Conservation (phyloP, 1,140 invertebrate species). For the Dendroctonus ponderosae region DNA sequence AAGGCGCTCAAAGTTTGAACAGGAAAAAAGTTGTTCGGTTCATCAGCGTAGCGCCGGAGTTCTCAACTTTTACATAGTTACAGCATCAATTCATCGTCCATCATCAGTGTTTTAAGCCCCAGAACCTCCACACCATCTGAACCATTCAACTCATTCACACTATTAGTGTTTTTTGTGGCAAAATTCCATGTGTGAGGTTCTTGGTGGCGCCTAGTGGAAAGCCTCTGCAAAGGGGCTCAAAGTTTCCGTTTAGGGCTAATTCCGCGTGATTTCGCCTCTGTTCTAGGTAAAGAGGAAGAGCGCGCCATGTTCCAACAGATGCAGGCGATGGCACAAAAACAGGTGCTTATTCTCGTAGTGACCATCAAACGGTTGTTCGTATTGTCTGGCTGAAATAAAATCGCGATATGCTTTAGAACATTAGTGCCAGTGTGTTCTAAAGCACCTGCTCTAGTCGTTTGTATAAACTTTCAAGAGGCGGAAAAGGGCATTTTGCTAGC, state of each 20-base stretch:
- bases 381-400: too few species aligned
- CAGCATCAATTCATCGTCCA: constrained; percentile 34
- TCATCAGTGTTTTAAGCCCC: constrained; percentile 1
- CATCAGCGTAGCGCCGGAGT: constrained; percentile 29
- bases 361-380: constrained; percentile 21
- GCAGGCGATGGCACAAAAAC: constrained; percentile 93
- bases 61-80: constrained; percentile 35
- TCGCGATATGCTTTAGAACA: too few species aligned
- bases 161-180: too few species aligned
- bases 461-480: too few species aligned
- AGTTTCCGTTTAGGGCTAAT: constrained; percentile 40
- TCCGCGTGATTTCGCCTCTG: constrained; percentile 48
- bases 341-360: constrained; percentile 69
- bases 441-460: too few species aligned
- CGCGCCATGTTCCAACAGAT: constrained; percentile 94
- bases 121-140: too few species aligned
- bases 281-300: constrained; percentile 91
- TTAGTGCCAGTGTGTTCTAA: too few species aligned
- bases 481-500: too few species aligned
- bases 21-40: too few species aligned
- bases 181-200: constrained; percentile 14
- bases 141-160: too few species aligned
- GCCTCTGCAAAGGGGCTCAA: constrained; percentile 6
- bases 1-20: too few species aligned
- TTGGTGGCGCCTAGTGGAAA: background rate